phyloP scores from a whole-genome alignment of 2,113 vertebrate genomes.

The Diadophis punctatus region DNA sequence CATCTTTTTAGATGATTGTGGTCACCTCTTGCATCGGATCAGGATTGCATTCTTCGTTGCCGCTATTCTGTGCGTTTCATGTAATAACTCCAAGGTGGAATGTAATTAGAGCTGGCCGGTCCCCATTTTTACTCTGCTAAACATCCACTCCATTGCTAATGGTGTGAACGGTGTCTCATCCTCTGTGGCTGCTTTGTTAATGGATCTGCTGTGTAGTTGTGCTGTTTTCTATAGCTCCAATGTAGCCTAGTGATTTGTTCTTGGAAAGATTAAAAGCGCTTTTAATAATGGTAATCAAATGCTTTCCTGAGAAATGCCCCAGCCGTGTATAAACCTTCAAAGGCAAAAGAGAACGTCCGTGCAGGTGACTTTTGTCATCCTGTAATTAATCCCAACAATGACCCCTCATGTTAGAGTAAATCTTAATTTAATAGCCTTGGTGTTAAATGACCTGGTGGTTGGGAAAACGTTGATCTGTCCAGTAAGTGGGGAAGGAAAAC shows the following conservation, averaged over 20 bases:
- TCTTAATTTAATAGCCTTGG: constrained; percentile 60
- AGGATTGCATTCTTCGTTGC: not conserved
- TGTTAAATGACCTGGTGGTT: constrained; percentile 66
- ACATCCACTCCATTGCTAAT: not conserved
- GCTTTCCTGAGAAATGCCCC: constrained; percentile 39
- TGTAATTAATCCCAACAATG: constrained; percentile 67
- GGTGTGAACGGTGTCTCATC: not conserved
- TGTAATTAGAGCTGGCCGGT: not conserved
- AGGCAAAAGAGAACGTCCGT: constrained; percentile 16
- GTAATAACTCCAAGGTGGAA: too few species aligned
- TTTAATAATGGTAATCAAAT: constrained; percentile 44
- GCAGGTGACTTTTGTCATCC: constrained; percentile 54
- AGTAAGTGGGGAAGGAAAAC: constrained; percentile 58
- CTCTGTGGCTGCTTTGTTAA: not conserved
- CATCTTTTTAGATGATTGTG: too few species aligned
- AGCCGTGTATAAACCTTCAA: constrained; percentile 48
- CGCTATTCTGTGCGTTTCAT: not conserved
- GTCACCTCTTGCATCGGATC: too few species aligned
- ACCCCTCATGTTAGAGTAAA: constrained; percentile 61
- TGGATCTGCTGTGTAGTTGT: not conserved
- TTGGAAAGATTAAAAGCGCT: constrained; percentile 40
- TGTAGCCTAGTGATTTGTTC: constrained; percentile 29
- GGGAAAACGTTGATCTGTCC: not conserved
- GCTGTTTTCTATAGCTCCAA: constrained; percentile 10
- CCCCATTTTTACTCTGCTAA: not conserved